Evolutionary conservation across 2,797 vertebrate species (phyloP).

Genomic region (Acropternis orthonyx): DNA sequence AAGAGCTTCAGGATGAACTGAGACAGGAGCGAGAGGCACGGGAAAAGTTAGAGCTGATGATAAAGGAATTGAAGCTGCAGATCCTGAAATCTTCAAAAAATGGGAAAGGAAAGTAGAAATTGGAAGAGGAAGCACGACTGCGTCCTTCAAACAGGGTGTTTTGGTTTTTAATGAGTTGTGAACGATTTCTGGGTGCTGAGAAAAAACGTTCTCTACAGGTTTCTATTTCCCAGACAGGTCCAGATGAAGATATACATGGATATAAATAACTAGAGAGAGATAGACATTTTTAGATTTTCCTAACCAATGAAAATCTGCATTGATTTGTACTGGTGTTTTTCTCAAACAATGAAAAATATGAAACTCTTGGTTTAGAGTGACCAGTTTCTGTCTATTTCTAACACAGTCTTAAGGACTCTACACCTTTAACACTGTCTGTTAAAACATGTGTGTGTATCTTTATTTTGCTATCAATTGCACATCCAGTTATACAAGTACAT

Average conservation of each 20-base stretch:
- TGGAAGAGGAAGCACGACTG: background rate
- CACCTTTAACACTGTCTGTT: conserved; percentile 59
- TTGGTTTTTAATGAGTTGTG: conserved; percentile 46
- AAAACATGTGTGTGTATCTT: conserved; percentile 35
- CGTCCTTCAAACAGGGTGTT: conserved; percentile 60
- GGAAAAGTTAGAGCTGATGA: conserved; percentile 90
- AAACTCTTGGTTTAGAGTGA: conserved; percentile 75
- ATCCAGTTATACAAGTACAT: conserved; percentile 31
- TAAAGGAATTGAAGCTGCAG: conserved; percentile 87
- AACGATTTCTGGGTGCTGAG: conserved; percentile 52
- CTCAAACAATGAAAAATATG: conserved; percentile 72
- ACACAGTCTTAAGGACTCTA: conserved; percentile 73
- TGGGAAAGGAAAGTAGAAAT: conserved; percentile 73
- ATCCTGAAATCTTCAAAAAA: conserved; percentile 81
- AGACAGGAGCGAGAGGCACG: conserved; percentile 90
- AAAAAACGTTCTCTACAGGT: conserved; percentile 42
- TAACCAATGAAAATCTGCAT: conserved; percentile 80
- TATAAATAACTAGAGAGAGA: conserved; percentile 61
- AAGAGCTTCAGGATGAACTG: conserved; percentile 93
- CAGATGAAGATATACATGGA: conserved; percentile 58
- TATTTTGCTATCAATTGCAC: conserved; percentile 61
- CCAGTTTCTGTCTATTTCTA: conserved; percentile 83
- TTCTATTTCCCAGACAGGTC: conserved; percentile 49
- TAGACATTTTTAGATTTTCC: conserved; percentile 77
- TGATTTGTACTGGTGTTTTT: conserved; percentile 71